Conservation (phyloP, 2,888 invertebrate genomes). For the Idaea biselata region DNA sequence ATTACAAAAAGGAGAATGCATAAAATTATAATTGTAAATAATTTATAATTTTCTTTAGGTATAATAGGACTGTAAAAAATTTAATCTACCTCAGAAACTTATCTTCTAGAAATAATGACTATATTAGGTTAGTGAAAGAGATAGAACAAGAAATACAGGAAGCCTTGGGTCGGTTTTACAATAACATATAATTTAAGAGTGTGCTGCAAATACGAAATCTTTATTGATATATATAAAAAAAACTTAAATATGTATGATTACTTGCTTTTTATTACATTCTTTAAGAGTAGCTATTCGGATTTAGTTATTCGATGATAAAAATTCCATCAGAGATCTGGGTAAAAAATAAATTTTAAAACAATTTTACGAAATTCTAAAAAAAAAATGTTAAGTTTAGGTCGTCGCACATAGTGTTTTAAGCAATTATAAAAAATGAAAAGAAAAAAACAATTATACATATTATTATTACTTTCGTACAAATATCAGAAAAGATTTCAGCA, state of each 20-base stretch:
- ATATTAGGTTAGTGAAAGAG: conserved; percentile 74
- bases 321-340: conserved; percentile 50
- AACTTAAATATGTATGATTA: conserved; percentile 58
- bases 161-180: conserved; percentile 54
- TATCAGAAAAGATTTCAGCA: conserved; percentile 57
- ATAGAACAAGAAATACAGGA: conserved; percentile 55
- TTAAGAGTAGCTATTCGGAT: conserved; percentile 43
- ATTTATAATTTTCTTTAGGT: conserved; percentile 75
- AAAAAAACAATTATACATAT: conserved; percentile 28
- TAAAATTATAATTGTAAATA: conserved; percentile 59
- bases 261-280: conserved; percentile 48
- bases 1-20: conserved; percentile 49
- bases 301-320: conserved; percentile 32
- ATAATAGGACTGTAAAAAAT: conserved; percentile 79
- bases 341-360: conserved; percentile 27
- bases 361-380: conserved; percentile 35
- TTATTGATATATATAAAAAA: conserved; percentile 51
- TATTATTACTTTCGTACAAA: conserved; percentile 49
- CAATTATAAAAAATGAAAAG: conserved; percentile 32
- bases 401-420: conserved; percentile 40
- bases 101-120: conserved; percentile 72
- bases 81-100: conserved; percentile 80
- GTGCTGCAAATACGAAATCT: conserved; percentile 69
- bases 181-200: conserved; percentile 54
- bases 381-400: conserved; percentile 41